Conservation (phyloP, 2,888 invertebrate genomes). For the Hemithea aestivaria region DNA sequence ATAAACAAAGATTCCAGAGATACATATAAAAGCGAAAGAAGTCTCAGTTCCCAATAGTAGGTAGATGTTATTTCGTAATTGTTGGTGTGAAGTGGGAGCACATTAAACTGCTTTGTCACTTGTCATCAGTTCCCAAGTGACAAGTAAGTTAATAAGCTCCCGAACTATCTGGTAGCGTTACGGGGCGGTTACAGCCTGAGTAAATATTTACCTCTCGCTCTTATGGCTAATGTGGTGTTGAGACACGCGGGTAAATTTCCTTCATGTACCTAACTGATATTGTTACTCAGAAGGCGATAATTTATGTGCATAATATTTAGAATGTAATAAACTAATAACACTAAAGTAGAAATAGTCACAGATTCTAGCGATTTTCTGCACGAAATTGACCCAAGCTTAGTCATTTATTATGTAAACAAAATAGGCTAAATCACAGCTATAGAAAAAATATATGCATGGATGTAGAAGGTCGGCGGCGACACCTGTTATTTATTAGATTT, state of each 20-base stretch:
- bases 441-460: slow-evolving; percentile 31
- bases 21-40: no score
- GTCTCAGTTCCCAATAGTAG: no score
- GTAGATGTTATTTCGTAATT: no score
- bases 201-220: slow-evolving; percentile 3
- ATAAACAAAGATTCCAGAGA: no score
- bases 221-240: slow-evolving; percentile 4
- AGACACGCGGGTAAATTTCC: slow-evolving; percentile 3
- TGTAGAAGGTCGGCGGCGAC: slow-evolving; percentile 48
- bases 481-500: slow-evolving; percentile 73
- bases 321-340: no score
- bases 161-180: not conserved
- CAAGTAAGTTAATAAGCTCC: slow-evolving; percentile 9
- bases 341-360: no score
- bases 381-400: no score
- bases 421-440: slow-evolving; percentile 14
- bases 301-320: no score
- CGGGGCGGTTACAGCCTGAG: not conserved
- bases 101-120: no score
- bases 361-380: no score
- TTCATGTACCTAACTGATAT: slow-evolving; percentile 1
- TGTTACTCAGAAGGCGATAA: slow-evolving; percentile 3
- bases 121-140: not conserved
- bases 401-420: not conserved
- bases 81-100: no score